A percentile compares a stretch with the other conserved stretches of the same genome.
These are phyloP conservation scores for Wasmannia auropunctata DNA, from an alignment of 1,140 invertebrate species.

Conservation along the genomic window DNA sequence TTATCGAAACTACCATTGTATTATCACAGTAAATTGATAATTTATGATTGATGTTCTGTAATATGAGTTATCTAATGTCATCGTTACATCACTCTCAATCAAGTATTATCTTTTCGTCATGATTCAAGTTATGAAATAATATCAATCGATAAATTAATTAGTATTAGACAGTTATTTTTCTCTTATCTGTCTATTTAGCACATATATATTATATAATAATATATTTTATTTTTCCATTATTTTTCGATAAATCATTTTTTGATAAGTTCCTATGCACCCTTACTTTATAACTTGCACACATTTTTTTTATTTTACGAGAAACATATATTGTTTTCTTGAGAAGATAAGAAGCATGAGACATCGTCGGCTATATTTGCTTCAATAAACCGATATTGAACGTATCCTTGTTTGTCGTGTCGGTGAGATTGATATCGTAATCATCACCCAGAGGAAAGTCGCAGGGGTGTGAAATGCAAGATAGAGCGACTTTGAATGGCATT, in stretches of 20 bases:
- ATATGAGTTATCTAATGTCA: constrained; percentile 23
- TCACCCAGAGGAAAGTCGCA: constrained; percentile 30
- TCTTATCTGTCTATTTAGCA: not conserved
- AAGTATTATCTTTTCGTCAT: not conserved
- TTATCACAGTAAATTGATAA: constrained; percentile 5
- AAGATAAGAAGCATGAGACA: not conserved
- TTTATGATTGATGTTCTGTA: constrained; percentile 41
- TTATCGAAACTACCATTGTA: constrained; percentile 9
- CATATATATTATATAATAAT: not conserved
- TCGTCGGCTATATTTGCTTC: constrained; percentile 4
- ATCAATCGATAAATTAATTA: constrained; percentile 15
- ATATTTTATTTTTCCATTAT: not conserved
- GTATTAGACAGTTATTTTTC: not conserved
- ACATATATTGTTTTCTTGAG: constrained; percentile 1
- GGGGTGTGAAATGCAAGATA: constrained; percentile 28
- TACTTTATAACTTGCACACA: not conserved
- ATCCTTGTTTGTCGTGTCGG: constrained; percentile 12
- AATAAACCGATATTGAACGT: constrained; percentile 29
- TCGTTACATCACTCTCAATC: not conserved
- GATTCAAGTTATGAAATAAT: not conserved
- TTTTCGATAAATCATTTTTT: not conserved
- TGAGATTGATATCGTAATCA: constrained; percentile 55
- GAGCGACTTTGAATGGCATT: constrained; percentile 60
- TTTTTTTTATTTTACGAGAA: not conserved
- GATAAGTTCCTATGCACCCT: not conserved